Conservation (phyloP, 2,888 invertebrate genomes). For the Apamea sordens region DNA sequence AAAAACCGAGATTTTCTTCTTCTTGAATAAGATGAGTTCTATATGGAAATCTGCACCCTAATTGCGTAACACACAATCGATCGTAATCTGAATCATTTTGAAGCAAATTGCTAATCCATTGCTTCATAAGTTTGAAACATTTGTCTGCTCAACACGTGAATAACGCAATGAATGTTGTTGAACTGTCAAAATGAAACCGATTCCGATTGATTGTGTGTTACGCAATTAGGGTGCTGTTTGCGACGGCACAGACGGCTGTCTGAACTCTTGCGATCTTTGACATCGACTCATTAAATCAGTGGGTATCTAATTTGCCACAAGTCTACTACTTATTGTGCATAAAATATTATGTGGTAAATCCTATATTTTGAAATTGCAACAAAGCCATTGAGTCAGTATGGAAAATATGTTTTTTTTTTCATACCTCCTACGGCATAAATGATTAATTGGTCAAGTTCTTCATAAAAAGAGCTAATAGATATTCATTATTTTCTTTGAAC, state of each 20-base stretch:
- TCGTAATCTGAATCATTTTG: too few species aligned
- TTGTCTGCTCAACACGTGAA: too few species aligned
- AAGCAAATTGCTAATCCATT: too few species aligned
- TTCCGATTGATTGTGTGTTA: too few species aligned
- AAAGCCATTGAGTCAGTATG: background rate
- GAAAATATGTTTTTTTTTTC: too few species aligned
- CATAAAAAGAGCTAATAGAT: background rate
- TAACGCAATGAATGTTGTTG: too few species aligned
- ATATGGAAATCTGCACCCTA: conserved; percentile 16
- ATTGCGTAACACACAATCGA: too few species aligned
- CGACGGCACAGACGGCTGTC: background rate
- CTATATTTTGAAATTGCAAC: conserved; percentile 14
- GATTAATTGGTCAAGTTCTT: background rate
- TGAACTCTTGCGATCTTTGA: conserved; percentile 43
- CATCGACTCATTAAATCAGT: conserved; percentile 28
- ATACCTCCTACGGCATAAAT: background rate
- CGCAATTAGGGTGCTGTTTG: too few species aligned
- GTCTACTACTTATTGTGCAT: background rate
- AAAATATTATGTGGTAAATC: background rate
- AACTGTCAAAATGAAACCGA: too few species aligned
- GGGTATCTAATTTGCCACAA: conserved; percentile 3
- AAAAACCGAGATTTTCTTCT: background rate
- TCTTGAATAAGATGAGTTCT: background rate
- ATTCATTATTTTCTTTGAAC: background rate
- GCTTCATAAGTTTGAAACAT: too few species aligned